These are phyloP conservation scores for Thereva unica DNA, from an alignment of 2,888 invertebrate genomes.

Conservation along the genomic window DNA sequence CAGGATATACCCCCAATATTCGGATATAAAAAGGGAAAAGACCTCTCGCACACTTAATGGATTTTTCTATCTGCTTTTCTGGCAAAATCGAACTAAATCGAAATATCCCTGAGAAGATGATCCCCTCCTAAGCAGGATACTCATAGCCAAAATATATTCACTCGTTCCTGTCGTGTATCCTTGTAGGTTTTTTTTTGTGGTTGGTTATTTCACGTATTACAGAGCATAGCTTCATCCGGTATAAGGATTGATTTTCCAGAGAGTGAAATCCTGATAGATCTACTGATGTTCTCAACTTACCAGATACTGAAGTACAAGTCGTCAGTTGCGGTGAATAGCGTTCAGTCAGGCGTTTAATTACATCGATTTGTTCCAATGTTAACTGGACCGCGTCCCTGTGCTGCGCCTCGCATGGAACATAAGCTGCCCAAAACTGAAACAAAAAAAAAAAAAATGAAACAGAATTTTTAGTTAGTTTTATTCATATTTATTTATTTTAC, in stretches of 20 bases:
- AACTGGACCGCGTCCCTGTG: conserved; percentile 72
- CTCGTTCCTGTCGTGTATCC: conserved; percentile 9
- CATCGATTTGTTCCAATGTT: conserved; percentile 74
- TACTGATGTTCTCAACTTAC: conserved; percentile 56
- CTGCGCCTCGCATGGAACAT: conserved; percentile 71
- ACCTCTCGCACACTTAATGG: conserved; percentile 28
- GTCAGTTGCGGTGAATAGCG: conserved; percentile 68
- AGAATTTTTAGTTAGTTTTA: neutral
- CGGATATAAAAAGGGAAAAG: no score
- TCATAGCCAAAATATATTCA: no score
- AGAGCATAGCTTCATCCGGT: no score
- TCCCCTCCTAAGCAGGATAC: conserved; percentile 10
- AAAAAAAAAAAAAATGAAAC: conserved; percentile 5
- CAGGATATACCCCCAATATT: no score
- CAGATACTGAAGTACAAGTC: conserved; percentile 69
- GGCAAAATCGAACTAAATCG: conserved; percentile 22
- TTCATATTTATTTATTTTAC: no score
- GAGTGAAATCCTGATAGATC: conserved; percentile 14
- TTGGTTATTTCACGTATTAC: neutral
- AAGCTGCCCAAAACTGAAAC: conserved; percentile 74
- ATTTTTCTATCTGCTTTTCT: conserved; percentile 31
- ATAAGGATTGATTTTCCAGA: no score
- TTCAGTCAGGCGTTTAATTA: conserved; percentile 70
- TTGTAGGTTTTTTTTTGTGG: conserved; percentile 10
- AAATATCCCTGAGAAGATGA: conserved; percentile 15